A percentile compares a stretch with the other conserved stretches of the same genome.
phyloP scores from a whole-genome alignment of 2,888 invertebrate genomes.

The Ennomos erosarius region DNA sequence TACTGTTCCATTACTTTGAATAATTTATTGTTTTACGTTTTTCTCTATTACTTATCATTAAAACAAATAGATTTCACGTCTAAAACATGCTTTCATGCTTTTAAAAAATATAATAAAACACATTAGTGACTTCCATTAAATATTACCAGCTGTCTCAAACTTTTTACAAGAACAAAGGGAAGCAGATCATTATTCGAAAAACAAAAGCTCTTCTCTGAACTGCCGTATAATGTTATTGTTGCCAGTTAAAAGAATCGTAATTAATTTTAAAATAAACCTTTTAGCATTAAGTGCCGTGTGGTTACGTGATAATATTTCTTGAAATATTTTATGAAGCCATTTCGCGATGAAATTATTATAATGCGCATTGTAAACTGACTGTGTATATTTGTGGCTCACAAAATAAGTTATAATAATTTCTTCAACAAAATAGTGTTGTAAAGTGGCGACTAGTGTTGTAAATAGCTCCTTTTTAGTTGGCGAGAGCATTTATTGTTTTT shows the following conservation, averaged over 20 bases:
- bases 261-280: slow-evolving; percentile 53
- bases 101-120: slow-evolving; percentile 25
- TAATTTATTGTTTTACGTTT: slow-evolving; percentile 6
- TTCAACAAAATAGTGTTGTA: slow-evolving; percentile 45
- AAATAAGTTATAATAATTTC: slow-evolving; percentile 41
- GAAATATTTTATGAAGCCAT: slow-evolving; percentile 34
- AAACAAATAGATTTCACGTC: slow-evolving; percentile 7
- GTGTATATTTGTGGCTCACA: slow-evolving; percentile 18
- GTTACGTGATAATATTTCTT: slow-evolving; percentile 16
- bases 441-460: slow-evolving; percentile 5
- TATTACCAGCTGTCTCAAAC: slow-evolving; percentile 31
- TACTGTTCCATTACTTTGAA: background rate
- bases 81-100: slow-evolving; percentile 20
- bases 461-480: slow-evolving; percentile 22
- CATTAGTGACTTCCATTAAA: slow-evolving; percentile 31
- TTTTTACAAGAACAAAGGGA: slow-evolving; percentile 32
- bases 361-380: slow-evolving; percentile 19
- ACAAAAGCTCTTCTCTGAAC: slow-evolving; percentile 42
- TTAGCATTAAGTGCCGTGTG: slow-evolving; percentile 39
- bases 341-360: slow-evolving; percentile 24
- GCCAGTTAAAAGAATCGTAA: slow-evolving; percentile 51
- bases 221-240: slow-evolving; percentile 46
- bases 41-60: slow-evolving; percentile 8
- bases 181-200: slow-evolving; percentile 28
- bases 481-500: slow-evolving; percentile 69